Conservation (phyloP, 2,113 vertebrate genomes). For the Rafetus swinhoei region DNA sequence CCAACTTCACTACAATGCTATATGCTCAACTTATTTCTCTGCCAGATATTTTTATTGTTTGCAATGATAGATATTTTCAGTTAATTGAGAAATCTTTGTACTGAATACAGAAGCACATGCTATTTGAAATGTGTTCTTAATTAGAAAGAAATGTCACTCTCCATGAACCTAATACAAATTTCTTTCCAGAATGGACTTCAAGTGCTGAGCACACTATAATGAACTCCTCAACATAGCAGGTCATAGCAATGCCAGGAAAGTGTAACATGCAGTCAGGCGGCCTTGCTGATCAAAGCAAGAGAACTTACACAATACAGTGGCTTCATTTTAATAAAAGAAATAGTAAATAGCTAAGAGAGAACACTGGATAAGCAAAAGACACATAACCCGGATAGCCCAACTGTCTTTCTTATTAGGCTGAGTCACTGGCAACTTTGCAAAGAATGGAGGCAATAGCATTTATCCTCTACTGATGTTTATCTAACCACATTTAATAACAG, state of each 20-base stretch:
- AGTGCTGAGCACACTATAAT: background rate
- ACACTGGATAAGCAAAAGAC: background rate
- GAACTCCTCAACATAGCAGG: background rate
- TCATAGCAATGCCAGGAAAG: background rate
- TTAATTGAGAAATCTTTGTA: background rate
- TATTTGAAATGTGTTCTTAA: background rate
- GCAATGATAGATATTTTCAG: background rate
- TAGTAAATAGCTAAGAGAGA: background rate
- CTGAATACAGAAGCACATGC: background rate
- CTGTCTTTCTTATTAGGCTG: background rate
- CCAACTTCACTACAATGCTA: background rate
- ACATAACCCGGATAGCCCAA: background rate
- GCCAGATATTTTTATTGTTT: background rate
- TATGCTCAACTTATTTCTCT: background rate
- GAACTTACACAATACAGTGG: background rate
- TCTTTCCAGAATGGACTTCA: background rate
- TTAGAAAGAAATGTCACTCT: background rate
- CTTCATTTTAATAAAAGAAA: background rate
- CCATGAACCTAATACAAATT: background rate
- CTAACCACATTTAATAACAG: background rate
- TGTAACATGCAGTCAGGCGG: background rate
- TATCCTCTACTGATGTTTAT: background rate
- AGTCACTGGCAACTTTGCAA: background rate
- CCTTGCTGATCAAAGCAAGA: background rate
- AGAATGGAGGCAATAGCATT: background rate